phyloP scores from a whole-genome alignment of 2,113 vertebrate species.

The Candoia aspera region DNA sequence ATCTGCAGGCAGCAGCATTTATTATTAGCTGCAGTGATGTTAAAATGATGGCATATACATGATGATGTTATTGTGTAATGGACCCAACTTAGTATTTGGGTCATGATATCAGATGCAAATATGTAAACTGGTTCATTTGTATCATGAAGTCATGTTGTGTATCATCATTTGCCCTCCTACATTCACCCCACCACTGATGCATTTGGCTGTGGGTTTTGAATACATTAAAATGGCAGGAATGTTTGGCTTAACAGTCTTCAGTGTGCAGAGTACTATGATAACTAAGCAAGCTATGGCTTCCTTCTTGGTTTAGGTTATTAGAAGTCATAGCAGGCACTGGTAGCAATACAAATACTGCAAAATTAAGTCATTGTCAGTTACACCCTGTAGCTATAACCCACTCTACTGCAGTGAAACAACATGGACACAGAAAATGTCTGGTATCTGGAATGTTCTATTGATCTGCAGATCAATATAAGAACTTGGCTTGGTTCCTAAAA shows the following conservation, averaged over 20 bases:
- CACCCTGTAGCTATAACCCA: neutral
- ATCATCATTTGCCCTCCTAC: neutral
- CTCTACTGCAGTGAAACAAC: neutral
- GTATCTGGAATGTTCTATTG: neutral
- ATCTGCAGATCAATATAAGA: neutral
- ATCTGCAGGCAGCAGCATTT: neutral
- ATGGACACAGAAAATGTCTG: neutral
- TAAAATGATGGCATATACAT: neutral
- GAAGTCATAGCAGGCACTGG: neutral
- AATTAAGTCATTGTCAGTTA: neutral
- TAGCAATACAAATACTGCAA: neutral
- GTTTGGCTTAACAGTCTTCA: neutral
- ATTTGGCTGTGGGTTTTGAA: neutral
- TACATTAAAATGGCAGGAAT: neutral
- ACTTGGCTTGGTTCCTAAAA: neutral
- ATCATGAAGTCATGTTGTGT: neutral
- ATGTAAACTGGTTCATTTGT: neutral
- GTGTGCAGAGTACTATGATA: neutral
- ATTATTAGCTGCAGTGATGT: neutral
- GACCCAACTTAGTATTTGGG: neutral
- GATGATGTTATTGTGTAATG: neutral
- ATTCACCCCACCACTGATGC: neutral
- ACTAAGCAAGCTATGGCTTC: neutral
- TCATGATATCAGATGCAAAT: neutral
- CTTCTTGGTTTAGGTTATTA: neutral